These are phyloP conservation scores for Datnioides undecimradiatus DNA, from an alignment of 2,113 vertebrate species.

Conservation along the genomic window DNA sequence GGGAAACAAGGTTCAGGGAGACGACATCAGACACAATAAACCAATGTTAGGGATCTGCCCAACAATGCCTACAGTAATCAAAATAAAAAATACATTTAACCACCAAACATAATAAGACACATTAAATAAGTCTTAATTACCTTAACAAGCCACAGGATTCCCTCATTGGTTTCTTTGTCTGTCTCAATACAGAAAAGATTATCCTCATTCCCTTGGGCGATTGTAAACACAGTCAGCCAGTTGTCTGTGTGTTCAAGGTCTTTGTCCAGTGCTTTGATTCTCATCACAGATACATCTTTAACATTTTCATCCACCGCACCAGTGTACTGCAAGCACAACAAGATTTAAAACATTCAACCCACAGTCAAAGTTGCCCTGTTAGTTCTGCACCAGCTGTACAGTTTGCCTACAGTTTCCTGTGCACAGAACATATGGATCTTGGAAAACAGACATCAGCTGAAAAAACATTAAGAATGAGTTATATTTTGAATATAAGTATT, in stretches of 20 bases:
- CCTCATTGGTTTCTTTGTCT: constrained; percentile 91
- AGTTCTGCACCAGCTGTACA: background rate
- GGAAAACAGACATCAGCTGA: background rate
- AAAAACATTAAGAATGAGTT: too few relatives aligned
- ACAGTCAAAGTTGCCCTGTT: background rate
- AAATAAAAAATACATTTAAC: background rate
- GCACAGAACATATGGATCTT: background rate
- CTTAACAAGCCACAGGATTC: constrained; percentile 89
- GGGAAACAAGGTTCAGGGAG: background rate
- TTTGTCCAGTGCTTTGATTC: constrained; percentile 89
- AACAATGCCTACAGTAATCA: background rate
- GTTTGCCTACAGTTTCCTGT: background rate
- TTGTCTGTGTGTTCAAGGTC: constrained; percentile 90
- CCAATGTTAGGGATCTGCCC: background rate
- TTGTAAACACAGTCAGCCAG: constrained; percentile 89
- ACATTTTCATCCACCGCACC: constrained; percentile 81
- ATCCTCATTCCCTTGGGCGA: constrained; percentile 91
- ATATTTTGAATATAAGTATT: too few relatives aligned
- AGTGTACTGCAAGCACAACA: constrained; percentile 65
- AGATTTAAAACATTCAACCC: background rate
- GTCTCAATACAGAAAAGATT: constrained; percentile 89
- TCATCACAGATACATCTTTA: constrained; percentile 83
- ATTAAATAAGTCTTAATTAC: constrained; percentile 57
- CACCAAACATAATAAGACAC: background rate
- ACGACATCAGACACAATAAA: background rate